These are phyloP conservation scores for Nephrotoma flavescens DNA, from an alignment of 2,888 invertebrate species.

Conservation along the genomic window DNA sequence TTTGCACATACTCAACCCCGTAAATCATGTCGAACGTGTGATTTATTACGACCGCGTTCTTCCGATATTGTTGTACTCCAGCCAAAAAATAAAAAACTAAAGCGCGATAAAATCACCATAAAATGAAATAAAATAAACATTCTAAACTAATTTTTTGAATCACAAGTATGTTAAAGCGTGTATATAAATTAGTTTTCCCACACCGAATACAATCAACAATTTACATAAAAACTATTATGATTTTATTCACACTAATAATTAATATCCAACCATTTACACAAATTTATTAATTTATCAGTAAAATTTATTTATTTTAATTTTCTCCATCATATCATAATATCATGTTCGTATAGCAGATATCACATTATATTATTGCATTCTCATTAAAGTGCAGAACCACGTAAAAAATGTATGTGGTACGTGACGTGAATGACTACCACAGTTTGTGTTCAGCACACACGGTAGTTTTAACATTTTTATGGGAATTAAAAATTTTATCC, in stretches of 20 bases:
- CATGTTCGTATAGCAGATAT: not conserved
- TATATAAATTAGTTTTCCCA: not conserved
- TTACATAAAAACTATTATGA: not conserved
- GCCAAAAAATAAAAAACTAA: not conserved
- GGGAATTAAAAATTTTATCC: not conserved
- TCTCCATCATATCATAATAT: not conserved
- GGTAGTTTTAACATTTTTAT: not conserved
- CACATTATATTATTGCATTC: not conserved
- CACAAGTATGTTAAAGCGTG: not conserved
- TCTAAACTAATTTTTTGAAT: not conserved
- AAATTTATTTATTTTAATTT: not conserved
- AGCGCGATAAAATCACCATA: not conserved
- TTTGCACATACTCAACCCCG: not conserved
- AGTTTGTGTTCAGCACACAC: not conserved
- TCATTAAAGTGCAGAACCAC: conserved; percentile 3
- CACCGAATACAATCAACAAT: not conserved
- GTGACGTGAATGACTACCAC: conserved; percentile 3
- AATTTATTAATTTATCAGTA: not conserved
- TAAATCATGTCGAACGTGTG: not conserved
- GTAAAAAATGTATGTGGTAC: not conserved
- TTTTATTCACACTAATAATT: not conserved
- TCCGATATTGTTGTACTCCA: not conserved
- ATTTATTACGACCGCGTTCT: not conserved
- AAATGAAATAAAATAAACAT: not conserved
- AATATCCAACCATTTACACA: not conserved